Evolutionary conservation across 2,113 vertebrate species (phyloP), one percentile per base, ranked within the genome.

Genomic region (Zosterops borbonicus): DNA sequence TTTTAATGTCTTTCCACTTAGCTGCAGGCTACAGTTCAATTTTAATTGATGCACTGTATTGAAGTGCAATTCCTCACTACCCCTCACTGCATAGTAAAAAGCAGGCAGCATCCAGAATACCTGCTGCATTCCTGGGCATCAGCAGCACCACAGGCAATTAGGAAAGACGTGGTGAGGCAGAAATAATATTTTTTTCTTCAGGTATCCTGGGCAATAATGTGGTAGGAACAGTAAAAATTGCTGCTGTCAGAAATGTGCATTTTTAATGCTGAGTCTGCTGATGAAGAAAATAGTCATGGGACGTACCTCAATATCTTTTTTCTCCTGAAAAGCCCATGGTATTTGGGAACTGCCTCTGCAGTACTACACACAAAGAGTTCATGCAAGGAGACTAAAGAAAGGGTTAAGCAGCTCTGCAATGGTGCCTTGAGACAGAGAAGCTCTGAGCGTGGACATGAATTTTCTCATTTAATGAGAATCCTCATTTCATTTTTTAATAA

Each of bases 1-100:
- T 96, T 96, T 96, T 96, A 94, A 94, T 93, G 44, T 65, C 86
- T 97, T 96, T 92, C 73, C 78, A 65, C 91, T 95, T 81, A 95
- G 83, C 92, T 83, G 74, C 33, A 77, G 90, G 90, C 77, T 84
- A 94, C 53, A 87, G 83, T 95, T 94, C 90, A 96, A 93, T 91
- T 94, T 95, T 96, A 96, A 96, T 96, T 95, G 71, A 95, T 78
- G 79, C 88, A 56, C 53, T 83, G 49, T 47, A 67, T 87, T 77
- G 79, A 89, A 87, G 20, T 41, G 89, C 23, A 33, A 59, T 91
- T 91, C 71, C 42, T 92, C 49, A 83, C 21, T 2, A 3, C 11
- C 33, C 52, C 42, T 53, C 15, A 62, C 74, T 93, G 67, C 29
- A 42, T 29, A 90, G 91, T 47, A 46, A 80, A 88, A 78, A 86